Base-by-base conservation (phyloP, 92 coral and sea anemone genomes). In the Epizoanthus stellaris region DNA sequence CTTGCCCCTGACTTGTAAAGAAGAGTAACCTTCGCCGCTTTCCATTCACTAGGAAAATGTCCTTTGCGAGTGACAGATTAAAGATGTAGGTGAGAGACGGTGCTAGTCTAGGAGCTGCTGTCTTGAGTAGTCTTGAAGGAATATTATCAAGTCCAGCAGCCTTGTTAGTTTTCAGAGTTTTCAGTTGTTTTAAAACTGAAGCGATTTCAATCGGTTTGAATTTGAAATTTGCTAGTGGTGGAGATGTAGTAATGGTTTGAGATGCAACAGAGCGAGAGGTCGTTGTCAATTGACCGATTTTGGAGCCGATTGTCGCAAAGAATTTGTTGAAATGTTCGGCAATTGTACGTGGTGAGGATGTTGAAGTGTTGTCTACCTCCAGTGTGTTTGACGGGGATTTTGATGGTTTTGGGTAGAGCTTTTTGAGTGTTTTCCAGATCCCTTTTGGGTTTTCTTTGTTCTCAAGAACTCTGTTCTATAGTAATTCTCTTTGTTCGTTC, bases 221-320 rank as follows among this genome's bases (percentile, higher is more conserved):
- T 15, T 60, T 13, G 56, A 80, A 80, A 20, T 5, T 21, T 25
- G 60, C 59, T 76, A 21, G 34, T 36, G 54, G n/a, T 39, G 16
- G 21, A 2, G 71, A 19, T 9, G 14, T 59, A 62, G 30, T 39
- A 8, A 30, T 1, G 36, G 36, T 20, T 38, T 45, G 49, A 45
- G 49, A 45, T 45, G 9, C 6, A 11, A 11, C 56, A 9, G 56
- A 9, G 56, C 3, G 13, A 52, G 14, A 52, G 56, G 2, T 52
- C 13, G 56, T 11, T 9, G 56, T 52, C 12, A 52, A 12, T 72
- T 77, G 65, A 77, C 68, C 79, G 73, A 77, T 63, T 85, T 84
- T 84, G 62, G 91, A 76, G 11, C 86, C 86, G 36, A 89, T 84
- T 52, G 92, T 85, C 6, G 85, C 85, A 80, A 89, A 89, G 1